Evolutionary conservation across 2,888 invertebrate genomes (phyloP), one percentile per base, ranked within the genome.

Genomic region (Eucera pruinosa): DNA sequence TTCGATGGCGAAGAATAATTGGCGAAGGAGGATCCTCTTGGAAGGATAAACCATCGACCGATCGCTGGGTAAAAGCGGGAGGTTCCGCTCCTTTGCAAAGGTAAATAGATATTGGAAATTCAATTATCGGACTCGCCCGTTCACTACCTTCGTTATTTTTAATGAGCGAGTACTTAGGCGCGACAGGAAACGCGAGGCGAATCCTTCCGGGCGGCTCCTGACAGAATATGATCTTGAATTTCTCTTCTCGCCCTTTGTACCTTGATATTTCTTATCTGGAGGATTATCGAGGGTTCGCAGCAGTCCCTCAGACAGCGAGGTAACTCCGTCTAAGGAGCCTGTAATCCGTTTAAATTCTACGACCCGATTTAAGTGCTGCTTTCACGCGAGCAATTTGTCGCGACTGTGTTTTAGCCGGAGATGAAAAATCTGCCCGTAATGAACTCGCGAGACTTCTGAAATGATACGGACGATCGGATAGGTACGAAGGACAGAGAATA

Each of bases 61-160:
- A 64, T 64, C 27, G n/a, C 15, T 5, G 3, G 9, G 68, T 33
- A 48, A 36, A 67, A 48, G 47, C 43, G 20, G 30, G 15, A 33
- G 11, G 18, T 30, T 9, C 36, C 15, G 45, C 33, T 33, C 47
- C n/a, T 67, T 52, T 50, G 68, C 67, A 80, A 81, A 80, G 80
- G 84, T 84, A 86, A 85, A 86, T 86, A 85, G 82, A 73, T 82
- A 80, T 78, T 80, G 85, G 82, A 82, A 84, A 82, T 82, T 86
- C 86, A 85, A 85, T 85, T 86, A 85, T 80, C 76, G 80, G 68
- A 58, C 71, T 62, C 57, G 64, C 55, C 68, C 45, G 64, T 64
- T 68, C 69, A 50, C 65, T 65, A 68, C 68, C 83, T 85, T 85
- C 83, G 80, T 85, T 85, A 85, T 85, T 84, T 85, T 85, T 85